Evolutionary conservation across 2,113 vertebrate genomes (phyloP).

Genomic region (Thryonomys swinderianus): DNA sequence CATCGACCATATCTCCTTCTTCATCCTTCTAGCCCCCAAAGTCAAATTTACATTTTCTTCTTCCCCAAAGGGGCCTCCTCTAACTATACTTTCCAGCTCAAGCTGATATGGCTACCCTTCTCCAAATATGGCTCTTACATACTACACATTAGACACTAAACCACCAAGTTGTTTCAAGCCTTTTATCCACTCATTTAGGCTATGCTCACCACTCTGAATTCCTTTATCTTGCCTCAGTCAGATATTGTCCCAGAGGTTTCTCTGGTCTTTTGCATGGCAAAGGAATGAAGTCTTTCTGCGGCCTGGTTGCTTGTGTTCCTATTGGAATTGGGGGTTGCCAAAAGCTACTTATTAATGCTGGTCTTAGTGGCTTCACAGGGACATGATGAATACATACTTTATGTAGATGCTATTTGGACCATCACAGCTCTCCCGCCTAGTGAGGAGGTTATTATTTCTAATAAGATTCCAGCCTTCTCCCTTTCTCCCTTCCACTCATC

Average conservation of each 20-base stretch:
- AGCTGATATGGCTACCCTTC: not conserved
- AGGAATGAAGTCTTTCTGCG: not conserved
- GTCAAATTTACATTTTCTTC: slow-evolving; percentile 36
- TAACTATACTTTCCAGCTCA: not conserved
- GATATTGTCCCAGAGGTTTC: not conserved
- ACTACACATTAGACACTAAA: not conserved
- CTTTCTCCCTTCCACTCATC: not conserved
- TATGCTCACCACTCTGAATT: not conserved
- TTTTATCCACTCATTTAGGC: slow-evolving; percentile 1
- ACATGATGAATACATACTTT: not conserved
- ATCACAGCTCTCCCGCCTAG: slow-evolving; percentile 13
- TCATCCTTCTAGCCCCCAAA: not conserved
- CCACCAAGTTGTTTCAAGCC: not conserved
- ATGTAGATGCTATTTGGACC: slow-evolving; percentile 16
- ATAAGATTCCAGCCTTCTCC: not conserved
- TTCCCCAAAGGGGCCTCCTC: not conserved
- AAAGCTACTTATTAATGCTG: slow-evolving; percentile 2
- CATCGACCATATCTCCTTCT: not conserved
- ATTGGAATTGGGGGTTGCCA: not conserved
- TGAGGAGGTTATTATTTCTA: slow-evolving; percentile 4
- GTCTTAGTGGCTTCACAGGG: not conserved
- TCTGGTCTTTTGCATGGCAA: slow-evolving; percentile 17
- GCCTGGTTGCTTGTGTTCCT: not conserved
- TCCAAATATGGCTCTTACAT: not conserved
- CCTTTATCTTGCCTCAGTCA: not conserved